Percentiles rank a stretch among this genome's conserved stretches.
Conservation (phyloP, 1,140 invertebrate species). For the Caerostris darwini region DNA sequence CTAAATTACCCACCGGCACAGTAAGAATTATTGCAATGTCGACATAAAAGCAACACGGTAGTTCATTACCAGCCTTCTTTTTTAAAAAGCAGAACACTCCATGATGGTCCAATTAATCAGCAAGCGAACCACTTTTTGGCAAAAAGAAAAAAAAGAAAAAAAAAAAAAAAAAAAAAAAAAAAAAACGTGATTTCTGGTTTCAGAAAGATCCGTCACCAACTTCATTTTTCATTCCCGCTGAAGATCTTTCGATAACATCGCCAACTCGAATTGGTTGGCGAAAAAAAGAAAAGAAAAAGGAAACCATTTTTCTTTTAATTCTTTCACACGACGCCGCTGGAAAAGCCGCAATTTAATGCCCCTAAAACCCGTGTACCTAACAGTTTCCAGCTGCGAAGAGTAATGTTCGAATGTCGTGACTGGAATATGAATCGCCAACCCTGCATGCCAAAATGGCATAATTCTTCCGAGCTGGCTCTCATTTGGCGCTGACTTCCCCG, state of each 20-base stretch:
- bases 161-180: no score
- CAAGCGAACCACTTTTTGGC: no score
- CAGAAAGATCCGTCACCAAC: background rate
- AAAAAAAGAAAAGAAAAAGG: background rate
- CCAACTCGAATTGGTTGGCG: background rate
- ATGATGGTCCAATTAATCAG: slow-evolving; percentile 21
- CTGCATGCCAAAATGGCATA: slow-evolving; percentile 25
- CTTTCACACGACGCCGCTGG: background rate
- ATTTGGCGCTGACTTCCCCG: slow-evolving; percentile 6
- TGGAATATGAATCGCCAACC: slow-evolving; percentile 20
- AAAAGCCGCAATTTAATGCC: slow-evolving; percentile 50
- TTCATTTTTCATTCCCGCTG: background rate
- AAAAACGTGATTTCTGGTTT: background rate
- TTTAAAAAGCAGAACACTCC: background rate
- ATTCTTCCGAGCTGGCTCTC: background rate
- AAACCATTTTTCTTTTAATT: background rate
- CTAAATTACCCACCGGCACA: background rate
- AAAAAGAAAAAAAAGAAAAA: slow-evolving; percentile 7
- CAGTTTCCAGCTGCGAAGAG: slow-evolving; percentile 57
- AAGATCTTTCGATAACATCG: slow-evolving; percentile 46
- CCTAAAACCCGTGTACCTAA: slow-evolving; percentile 56
- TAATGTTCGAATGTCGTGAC: slow-evolving; percentile 67
- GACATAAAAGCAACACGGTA: slow-evolving; percentile 3
- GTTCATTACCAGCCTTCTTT: background rate
- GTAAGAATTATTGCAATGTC: background rate